Evolutionary conservation across 1,140 invertebrate species (phyloP), one percentile per base, ranked within the genome.

Genomic region (Maniola jurtina): DNA sequence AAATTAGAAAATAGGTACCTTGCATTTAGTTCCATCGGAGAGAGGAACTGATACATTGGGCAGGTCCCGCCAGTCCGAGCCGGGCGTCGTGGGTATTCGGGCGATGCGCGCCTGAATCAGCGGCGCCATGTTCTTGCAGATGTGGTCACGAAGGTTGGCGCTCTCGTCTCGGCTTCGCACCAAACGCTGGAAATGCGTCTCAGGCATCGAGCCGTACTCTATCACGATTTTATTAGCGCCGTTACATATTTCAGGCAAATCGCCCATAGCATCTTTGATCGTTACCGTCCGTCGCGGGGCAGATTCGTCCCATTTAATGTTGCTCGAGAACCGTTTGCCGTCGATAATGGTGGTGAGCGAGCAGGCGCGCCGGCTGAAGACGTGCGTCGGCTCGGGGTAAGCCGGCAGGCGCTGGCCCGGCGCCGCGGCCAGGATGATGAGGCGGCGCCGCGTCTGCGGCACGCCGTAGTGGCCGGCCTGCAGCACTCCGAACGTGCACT

Each of bases 401-500:
- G 92, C 86, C 0, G 97, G 96, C n/a, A 98, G 84, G 48, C 91
- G 92, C 78, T 95, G 94, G 8, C 96, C 96, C 13, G 96, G 96
- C 7, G 96, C 96, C 10, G 96, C 95, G 14, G 96, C 97, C 47
- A 98, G 79, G 35, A 98, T 95, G 52, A 98, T 95, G 25, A 96
- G 92, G 70, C 96, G 92, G 72, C 96, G 88, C 59, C 96, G 90
- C 0, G 96, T 96, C 84, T 97, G 96, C 10, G 97, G 95, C 2
- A 98, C 93, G 0, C 97, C 97, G 82, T 96, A 98, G 82, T 95
- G 94, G 6, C 97, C 97, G 13, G 96, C 96, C 92, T 98, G 96
- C 2, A 98, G 80, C 14, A 98, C 92, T 3, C 96, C 96, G 90
- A 97, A 97, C 0, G 95, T 95, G 72, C 96, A 97, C 83, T 98